Evolutionary conservation across 1,140 invertebrate species (phyloP).

Genomic region (Listronotus oregonensis): DNA sequence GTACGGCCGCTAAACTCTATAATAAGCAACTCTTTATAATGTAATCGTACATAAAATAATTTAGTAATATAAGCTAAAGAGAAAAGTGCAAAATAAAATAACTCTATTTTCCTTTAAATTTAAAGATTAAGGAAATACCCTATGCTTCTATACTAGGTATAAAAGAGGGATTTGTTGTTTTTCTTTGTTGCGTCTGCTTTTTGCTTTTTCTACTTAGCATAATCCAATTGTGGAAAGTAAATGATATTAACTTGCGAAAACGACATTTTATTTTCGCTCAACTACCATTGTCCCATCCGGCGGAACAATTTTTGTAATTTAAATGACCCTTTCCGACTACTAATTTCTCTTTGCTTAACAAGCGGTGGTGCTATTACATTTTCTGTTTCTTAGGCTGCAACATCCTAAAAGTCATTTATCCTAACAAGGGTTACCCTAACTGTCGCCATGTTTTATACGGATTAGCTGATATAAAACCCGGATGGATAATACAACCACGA

Average conservation of each 20-base stretch:
- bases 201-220: neutral
- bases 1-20: too few species aligned
- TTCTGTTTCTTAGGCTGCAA: neutral
- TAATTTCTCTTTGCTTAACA: constrained; percentile 9
- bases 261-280: constrained; percentile 18
- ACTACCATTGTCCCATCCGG: constrained; percentile 3
- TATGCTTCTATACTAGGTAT: too few species aligned
- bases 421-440: too few species aligned
- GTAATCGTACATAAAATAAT: too few species aligned
- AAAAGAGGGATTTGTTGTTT: neutral
- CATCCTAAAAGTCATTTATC: constrained; percentile 1
- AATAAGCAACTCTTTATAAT: too few species aligned
- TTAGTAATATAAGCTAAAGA: too few species aligned
- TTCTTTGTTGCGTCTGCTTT: neutral
- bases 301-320: constrained; percentile 15
- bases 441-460: too few species aligned
- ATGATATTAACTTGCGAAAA: constrained; percentile 19
- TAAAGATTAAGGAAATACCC: too few species aligned
- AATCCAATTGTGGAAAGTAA: constrained; percentile 12
- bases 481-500: too few species aligned
- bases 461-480: too few species aligned
- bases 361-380: constrained; percentile 5
- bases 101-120: too few species aligned
- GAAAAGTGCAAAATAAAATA: too few species aligned
- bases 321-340: constrained; percentile 13